Conservation (phyloP, 2,888 invertebrate species). For the Hipparchia sbordonii region DNA sequence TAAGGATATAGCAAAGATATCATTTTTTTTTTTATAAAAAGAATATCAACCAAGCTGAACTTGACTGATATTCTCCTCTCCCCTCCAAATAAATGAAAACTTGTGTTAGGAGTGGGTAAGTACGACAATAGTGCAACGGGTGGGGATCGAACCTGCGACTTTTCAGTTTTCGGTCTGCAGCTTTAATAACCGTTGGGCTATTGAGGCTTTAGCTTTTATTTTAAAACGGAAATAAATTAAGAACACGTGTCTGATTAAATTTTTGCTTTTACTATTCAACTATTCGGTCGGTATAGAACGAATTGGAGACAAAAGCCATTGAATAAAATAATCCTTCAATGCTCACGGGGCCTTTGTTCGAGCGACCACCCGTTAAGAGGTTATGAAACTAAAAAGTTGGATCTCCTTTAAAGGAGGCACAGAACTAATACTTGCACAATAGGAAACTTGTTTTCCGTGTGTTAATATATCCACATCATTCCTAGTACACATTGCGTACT, state of each 20-base stretch:
- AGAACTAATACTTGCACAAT: constrained; percentile 20
- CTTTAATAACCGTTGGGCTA: too few species aligned
- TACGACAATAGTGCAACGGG: too few species aligned
- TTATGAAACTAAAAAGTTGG: constrained; percentile 19
- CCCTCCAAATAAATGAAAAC: too few species aligned
- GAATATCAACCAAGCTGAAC: too few species aligned
- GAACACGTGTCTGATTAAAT: constrained; percentile 17
- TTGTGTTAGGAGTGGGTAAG: too few species aligned
- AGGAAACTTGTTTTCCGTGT: constrained; percentile 14
- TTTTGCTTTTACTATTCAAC: constrained; percentile 19
- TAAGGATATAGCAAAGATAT: too few species aligned
- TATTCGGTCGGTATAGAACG: constrained; percentile 26
- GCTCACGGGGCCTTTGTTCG: constrained; percentile 27
- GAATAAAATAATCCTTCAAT: constrained; percentile 30
- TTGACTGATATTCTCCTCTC: too few species aligned
- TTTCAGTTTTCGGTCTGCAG: too few species aligned
- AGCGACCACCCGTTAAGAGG: constrained; percentile 29
- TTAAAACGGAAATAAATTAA: constrained; percentile 13
- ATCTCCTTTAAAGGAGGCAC: constrained; percentile 17
- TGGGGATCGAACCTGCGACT: too few species aligned
- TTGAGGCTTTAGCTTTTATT: too few species aligned
- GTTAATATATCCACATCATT: not conserved
- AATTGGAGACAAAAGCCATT: constrained; percentile 31
- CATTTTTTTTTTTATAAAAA: too few species aligned
- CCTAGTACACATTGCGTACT: too few species aligned